phyloP scores from a whole-genome alignment of 2,113 vertebrate genomes.

The Brachirus orientalis region DNA sequence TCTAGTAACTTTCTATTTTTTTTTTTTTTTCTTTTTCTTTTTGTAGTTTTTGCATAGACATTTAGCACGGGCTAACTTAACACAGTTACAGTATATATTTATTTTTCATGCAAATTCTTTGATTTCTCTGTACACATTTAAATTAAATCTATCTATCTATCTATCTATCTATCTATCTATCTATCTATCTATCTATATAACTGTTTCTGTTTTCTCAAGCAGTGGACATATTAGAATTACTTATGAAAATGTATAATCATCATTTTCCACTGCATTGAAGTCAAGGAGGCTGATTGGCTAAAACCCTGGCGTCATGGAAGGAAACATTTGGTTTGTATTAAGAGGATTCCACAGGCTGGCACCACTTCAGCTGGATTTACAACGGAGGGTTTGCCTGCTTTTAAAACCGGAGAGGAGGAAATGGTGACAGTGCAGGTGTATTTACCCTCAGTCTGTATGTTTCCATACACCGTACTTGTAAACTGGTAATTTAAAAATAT shows the following conservation, averaged over 20 bases:
- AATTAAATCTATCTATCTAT: too few species aligned
- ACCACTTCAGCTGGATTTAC: conserved; percentile 31
- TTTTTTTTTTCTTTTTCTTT: too few species aligned
- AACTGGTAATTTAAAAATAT: too few species aligned
- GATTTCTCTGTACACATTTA: too few species aligned
- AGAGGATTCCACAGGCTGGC: conserved; percentile 27
- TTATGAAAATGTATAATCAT: not conserved
- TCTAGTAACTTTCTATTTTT: too few species aligned
- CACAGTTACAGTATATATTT: too few species aligned
- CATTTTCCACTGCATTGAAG: not conserved
- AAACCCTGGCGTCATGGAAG: conserved; percentile 17
- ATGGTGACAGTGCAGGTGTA: conserved; percentile 51
- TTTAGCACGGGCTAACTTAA: too few species aligned
- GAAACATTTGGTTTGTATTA: conserved; percentile 45
- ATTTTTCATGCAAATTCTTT: too few species aligned
- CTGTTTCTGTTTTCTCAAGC: conserved; percentile 18
- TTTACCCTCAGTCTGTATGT: conserved; percentile 45
- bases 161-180: too few species aligned
- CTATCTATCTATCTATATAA: too few species aligned
- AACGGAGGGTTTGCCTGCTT: conserved; percentile 24
- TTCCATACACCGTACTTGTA: conserved; percentile 35
- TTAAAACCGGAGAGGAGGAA: conserved; percentile 35
- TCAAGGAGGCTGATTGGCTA: conserved; percentile 1
- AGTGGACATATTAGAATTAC: not conserved
- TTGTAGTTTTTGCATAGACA: too few species aligned